A percentile compares a stretch with the other conserved stretches of the same genome.
These are phyloP conservation scores for Hyposmocoma kahamanoa DNA, from an alignment of 1,140 invertebrate species.

Conservation along the genomic window DNA sequence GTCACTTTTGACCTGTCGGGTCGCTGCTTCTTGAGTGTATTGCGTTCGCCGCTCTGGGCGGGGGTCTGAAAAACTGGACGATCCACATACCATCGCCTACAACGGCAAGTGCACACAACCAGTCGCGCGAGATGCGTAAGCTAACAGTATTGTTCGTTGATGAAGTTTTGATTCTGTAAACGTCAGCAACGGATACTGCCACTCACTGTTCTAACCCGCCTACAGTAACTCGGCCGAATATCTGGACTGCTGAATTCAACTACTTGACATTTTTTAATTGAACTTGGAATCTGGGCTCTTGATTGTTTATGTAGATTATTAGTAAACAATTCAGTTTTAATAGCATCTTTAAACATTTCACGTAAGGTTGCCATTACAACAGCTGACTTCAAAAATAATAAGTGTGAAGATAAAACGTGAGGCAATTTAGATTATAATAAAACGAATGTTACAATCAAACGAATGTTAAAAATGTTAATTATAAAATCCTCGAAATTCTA, in stretches of 20 bases:
- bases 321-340: conserved; percentile 6
- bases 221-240: conserved; percentile 35
- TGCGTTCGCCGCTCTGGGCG: conserved; percentile 62
- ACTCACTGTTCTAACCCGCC: conserved; percentile 41
- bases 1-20: conserved; percentile 62
- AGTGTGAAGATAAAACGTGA: no score
- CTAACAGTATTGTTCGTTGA: conserved; percentile 63
- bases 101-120: conserved; percentile 60
- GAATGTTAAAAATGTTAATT: no score
- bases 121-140: conserved; percentile 51
- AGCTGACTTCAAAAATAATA: no score
- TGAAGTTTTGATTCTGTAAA: conserved; percentile 63
- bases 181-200: conserved; percentile 68
- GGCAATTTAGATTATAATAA: no score
- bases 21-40: conserved; percentile 56
- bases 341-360: conserved; percentile 43
- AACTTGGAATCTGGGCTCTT: conserved; percentile 24
- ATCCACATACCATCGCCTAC: conserved; percentile 73
- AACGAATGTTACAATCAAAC: no score
- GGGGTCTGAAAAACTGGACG: conserved; percentile 72
- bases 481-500: no score
- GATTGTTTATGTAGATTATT: conserved; percentile 7
- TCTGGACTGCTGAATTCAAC: conserved; percentile 46
- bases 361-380: conserved; percentile 59
- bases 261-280: conserved; percentile 31